Base-by-base conservation (phyloP, 2,888 invertebrate species). In the Ethmia dodecea region DNA sequence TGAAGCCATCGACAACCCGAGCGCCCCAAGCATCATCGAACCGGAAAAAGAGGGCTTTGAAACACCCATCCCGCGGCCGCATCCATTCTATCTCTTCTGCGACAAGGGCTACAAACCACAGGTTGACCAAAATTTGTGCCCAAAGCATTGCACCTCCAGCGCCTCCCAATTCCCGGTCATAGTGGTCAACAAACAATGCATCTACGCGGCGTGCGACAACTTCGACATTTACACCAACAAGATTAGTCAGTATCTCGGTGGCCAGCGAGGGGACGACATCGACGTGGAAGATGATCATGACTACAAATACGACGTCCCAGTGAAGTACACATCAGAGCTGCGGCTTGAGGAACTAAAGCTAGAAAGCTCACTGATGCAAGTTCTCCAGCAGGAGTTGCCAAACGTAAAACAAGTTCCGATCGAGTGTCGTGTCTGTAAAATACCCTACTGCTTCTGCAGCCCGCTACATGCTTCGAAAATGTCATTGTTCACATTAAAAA, bases 191-290 rank as follows among this genome's bases (percentile, higher is more conserved):
- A 76, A 80, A 39, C 59, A 54, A 38, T 75, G 55, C 28, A 62
- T 86, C 9, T 84, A 86, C 42, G 63, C 78, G 0, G 74, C 74
- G 13, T 84, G 84, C 35, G 75, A 84, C 37, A 80, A 79, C 45
- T 65, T 79, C 13, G 60, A 72, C 24, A 45, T 59, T 29, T 78
- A 72, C 28, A 60, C 66, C 4, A 60, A 74, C 28, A 73, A 74
- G 58, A 48, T 80, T 11, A 60, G 59, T n/a, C 49, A 63, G 9
- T 75, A 61, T 35, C 44, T 79, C 8, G 45, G 64, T n/a, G 70
- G 70, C 1, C 42, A 45, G 11, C 56, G 64, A 9, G 71, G 66
- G 3, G 56, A 68, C 3, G 71, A 71, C 2, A 27, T 37, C 1
- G 72, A 75, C 38, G 54, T 75, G 8, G 33, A 45, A 6, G 80